Percentiles rank a stretch among this genome's conserved stretches.
These are phyloP conservation scores for Bufo bufo DNA, from an alignment of 2,113 vertebrate genomes.

Conservation along the genomic window DNA sequence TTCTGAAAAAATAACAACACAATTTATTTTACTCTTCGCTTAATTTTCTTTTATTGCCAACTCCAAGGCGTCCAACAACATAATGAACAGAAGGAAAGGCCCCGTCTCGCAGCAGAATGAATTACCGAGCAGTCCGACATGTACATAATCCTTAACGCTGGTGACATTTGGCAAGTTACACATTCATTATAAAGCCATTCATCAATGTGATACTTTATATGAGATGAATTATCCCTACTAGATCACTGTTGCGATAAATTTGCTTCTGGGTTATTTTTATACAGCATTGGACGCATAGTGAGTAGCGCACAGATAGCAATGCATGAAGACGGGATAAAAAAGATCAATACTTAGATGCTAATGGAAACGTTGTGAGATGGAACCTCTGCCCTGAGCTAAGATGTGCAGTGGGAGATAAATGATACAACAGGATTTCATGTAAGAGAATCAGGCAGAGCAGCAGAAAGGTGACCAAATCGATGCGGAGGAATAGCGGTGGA, in stretches of 20 bases:
- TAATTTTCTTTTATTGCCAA: background rate
- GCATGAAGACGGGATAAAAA: background rate
- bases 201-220: slow-evolving; percentile 32
- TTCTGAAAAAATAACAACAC: background rate
- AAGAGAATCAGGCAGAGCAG: background rate
- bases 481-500: background rate
- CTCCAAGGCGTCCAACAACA: background rate
- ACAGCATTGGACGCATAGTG: background rate
- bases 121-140: slow-evolving; percentile 13
- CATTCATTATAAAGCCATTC: slow-evolving; percentile 33
- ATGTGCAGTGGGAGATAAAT: slow-evolving; percentile 41
- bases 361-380: slow-evolving; percentile 40
- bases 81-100: background rate
- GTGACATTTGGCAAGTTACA: slow-evolving; percentile 37
- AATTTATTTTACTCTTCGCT: background rate
- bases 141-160: slow-evolving; percentile 34
- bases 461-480: slow-evolving; percentile 26
- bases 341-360: slow-evolving; percentile 38
- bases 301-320: slow-evolving; percentile 12
- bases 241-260: slow-evolving; percentile 30
- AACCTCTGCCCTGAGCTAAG: slow-evolving; percentile 38
- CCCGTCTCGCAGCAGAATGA: background rate
- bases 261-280: slow-evolving; percentile 39
- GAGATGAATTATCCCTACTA: slow-evolving; percentile 33
- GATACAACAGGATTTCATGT: slow-evolving; percentile 35